Percentiles rank a stretch among this genome's conserved stretches.
These are phyloP conservation scores for Leptinotarsa texana DNA, from an alignment of 1,140 invertebrate genomes.

Conservation along the genomic window DNA sequence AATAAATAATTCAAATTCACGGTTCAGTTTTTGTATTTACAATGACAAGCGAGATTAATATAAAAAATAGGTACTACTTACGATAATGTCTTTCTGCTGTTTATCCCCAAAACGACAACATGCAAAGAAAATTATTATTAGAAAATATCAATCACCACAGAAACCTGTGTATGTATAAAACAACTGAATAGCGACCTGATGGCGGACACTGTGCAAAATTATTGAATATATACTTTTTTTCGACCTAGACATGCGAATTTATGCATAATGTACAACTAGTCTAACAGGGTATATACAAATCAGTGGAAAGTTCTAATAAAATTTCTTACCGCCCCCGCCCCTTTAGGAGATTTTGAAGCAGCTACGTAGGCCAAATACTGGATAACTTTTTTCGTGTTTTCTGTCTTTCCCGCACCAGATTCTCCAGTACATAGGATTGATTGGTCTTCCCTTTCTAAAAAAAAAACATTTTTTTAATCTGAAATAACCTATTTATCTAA, in stretches of 20 bases:
- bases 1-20: too few species aligned
- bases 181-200: conserved; percentile 21
- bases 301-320: background rate
- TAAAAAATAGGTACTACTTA: conserved; percentile 49
- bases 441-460: conserved; percentile 97
- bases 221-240: background rate
- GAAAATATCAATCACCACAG: conserved; percentile 32
- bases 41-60: background rate
- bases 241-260: background rate
- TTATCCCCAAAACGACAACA: conserved; percentile 45
- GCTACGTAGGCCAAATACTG: conserved; percentile 99
- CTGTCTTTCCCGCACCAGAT: conserved; percentile 99
- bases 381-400: conserved; percentile 99
- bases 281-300: background rate
- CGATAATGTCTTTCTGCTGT: conserved; percentile 56
- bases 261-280: background rate
- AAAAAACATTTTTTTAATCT: conserved; percentile 16
- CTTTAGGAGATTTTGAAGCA: conserved; percentile 91
- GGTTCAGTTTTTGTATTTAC: background rate
- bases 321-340: conserved; percentile 81
- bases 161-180: conserved; percentile 16
- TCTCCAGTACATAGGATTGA: conserved; percentile 99
- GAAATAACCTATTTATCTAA: background rate
- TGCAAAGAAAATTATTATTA: conserved; percentile 47
- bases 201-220: background rate